Conservation (phyloP, 2,113 vertebrate genomes). For the Vimba vimba region DNA sequence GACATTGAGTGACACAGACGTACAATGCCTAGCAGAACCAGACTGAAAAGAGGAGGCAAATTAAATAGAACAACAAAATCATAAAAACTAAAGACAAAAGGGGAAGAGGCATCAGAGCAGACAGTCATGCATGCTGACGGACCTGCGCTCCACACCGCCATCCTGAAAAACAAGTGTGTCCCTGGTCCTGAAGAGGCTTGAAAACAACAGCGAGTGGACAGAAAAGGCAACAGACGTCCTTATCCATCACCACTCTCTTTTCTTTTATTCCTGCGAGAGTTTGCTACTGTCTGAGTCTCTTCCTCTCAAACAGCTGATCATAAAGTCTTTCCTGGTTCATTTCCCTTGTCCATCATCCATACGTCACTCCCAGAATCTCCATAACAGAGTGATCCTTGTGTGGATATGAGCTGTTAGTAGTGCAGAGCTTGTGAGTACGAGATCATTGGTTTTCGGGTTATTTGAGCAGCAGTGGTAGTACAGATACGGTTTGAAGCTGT, state of each 20-base stretch:
- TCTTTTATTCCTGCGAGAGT: conserved; percentile 11
- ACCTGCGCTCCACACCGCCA: background rate
- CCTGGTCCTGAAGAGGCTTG: conserved; percentile 17
- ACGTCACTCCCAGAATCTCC: conserved; percentile 4
- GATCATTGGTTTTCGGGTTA: conserved; percentile 11
- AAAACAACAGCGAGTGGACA: conserved; percentile 25
- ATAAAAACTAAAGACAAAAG: conserved; percentile 66
- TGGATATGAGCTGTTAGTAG: conserved; percentile 38
- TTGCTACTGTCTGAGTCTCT: conserved; percentile 63
- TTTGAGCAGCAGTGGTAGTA: conserved; percentile 47
- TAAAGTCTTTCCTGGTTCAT: conserved; percentile 69
- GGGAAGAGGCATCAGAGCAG: conserved; percentile 61
- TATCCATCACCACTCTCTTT: background rate
- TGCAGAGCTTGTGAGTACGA: conserved; percentile 11
- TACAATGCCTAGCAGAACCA: conserved; percentile 72
- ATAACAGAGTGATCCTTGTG: conserved; percentile 6
- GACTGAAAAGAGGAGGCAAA: conserved; percentile 70
- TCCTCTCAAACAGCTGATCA: conserved; percentile 66
- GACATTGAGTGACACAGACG: conserved; percentile 50
- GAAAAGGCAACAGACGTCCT: conserved; percentile 30
- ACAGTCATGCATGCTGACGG: conserved; percentile 67
- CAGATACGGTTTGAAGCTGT: conserved; percentile 46
- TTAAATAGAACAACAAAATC: conserved; percentile 70
- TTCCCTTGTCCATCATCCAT: conserved; percentile 37
- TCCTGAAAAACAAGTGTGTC: conserved; percentile 14